These are phyloP conservation scores for Dysmachus trigonus DNA, from an alignment of 2,888 invertebrate genomes.

Conservation along the genomic window DNA sequence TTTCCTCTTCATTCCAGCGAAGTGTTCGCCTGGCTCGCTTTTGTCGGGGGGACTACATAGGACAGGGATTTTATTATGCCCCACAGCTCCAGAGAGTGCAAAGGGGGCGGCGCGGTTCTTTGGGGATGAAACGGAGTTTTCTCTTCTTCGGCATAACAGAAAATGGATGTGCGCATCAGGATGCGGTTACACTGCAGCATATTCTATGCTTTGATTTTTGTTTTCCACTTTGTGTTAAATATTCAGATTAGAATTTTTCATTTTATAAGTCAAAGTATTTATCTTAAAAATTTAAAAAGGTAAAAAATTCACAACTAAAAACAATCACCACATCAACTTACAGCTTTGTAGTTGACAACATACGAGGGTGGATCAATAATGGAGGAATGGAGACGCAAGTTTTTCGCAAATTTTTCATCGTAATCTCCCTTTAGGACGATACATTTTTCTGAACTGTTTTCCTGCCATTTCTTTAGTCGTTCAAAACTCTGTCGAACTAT, in stretches of 20 bases:
- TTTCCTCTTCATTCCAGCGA: constrained; percentile 42
- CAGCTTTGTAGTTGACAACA: too few relatives aligned
- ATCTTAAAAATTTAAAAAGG: background rate
- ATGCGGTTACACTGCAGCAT: background rate
- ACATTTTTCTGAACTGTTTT: too few relatives aligned
- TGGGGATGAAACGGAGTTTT: constrained; percentile 19
- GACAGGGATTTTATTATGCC: background rate
- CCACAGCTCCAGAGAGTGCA: background rate
- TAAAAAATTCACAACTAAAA: too few relatives aligned
- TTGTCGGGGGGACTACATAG: background rate
- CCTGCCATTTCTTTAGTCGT: too few relatives aligned
- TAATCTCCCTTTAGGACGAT: too few relatives aligned
- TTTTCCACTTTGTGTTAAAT: background rate
- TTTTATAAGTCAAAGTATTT: background rate
- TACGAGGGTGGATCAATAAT: too few relatives aligned
- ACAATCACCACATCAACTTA: too few relatives aligned
- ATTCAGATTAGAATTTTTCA: background rate
- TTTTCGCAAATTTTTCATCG: too few relatives aligned
- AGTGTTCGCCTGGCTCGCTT: background rate
- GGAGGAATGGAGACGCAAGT: too few relatives aligned
- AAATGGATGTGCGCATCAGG: background rate
- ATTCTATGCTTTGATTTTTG: background rate
- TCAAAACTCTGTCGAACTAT: too few relatives aligned
- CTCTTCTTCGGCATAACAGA: background rate
- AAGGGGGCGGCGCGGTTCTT: constrained; percentile 7